These are phyloP conservation scores for Apocheima hispidaria DNA, from an alignment of 2,888 invertebrate genomes.

Conservation along the genomic window DNA sequence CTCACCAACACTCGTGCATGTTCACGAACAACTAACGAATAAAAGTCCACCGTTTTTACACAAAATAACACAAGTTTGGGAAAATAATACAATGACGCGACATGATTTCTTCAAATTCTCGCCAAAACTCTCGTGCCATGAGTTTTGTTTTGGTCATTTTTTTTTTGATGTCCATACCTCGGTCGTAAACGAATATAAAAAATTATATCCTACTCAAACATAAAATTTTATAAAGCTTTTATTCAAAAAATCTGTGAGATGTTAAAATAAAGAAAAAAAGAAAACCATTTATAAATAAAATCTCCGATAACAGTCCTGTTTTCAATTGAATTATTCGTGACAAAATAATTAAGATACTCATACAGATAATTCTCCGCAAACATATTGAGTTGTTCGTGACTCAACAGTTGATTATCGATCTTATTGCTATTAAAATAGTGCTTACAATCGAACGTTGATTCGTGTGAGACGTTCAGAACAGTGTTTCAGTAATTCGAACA, in stretches of 20 bases:
- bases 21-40: no score
- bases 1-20: no score
- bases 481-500: constrained; percentile 46
- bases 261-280: neutral
- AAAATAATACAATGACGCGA: no score
- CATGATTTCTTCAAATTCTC: no score
- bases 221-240: neutral
- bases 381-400: constrained; percentile 6
- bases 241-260: neutral
- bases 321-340: constrained; percentile 26
- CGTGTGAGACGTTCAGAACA: constrained; percentile 25
- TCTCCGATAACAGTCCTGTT: constrained; percentile 6
- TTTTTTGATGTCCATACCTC: no score
- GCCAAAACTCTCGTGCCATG: no score
- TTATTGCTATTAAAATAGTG: neutral
- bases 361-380: constrained; percentile 18
- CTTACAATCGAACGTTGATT: constrained; percentile 11
- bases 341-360: constrained; percentile 28
- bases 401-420: neutral
- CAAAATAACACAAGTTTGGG: no score
- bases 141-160: no score
- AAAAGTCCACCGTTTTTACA: no score
- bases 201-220: no score
- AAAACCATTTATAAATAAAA: neutral
- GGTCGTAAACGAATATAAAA: no score